Evolutionary conservation across 1,140 invertebrate genomes (phyloP).

Genomic region (Scylla paramamosain): DNA sequence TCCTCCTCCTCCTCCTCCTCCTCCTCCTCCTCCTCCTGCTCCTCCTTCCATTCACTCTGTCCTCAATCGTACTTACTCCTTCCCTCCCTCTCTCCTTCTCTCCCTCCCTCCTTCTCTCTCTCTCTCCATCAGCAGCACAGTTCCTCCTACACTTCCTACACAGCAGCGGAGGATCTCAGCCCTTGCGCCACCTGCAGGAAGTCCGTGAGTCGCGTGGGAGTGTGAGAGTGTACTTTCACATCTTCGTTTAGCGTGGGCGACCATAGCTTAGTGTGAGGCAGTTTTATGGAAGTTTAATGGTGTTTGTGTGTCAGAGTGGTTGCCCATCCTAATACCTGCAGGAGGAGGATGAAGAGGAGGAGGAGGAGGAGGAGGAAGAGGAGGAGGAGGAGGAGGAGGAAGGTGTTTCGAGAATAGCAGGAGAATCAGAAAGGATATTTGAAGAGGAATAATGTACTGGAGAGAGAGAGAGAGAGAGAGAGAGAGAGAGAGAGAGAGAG

Average conservation of each 20-base stretch:
- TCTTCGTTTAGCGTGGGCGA: neutral
- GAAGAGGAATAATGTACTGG: neutral
- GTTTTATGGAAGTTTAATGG: neutral
- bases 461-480: neutral
- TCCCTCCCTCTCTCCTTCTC: neutral
- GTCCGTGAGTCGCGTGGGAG: neutral
- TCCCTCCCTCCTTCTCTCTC: neutral
- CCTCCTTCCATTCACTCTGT: neutral
- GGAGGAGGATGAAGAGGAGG: neutral
- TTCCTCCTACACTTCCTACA: neutral
- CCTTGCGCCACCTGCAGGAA: neutral
- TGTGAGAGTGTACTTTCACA: neutral
- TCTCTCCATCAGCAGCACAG: neutral
- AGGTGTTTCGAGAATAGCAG: neutral
- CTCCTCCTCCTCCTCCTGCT: neutral
- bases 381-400: neutral
- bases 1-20: neutral
- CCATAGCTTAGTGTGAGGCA: neutral
- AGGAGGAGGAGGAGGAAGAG: neutral
- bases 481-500: neutral
- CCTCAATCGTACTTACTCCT: neutral
- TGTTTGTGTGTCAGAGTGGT: constrained; percentile 10
- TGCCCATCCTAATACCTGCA: neutral
- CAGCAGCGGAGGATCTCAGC: neutral
- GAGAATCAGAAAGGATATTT: neutral